Evolutionary conservation across 2,113 vertebrate genomes (phyloP), one percentile per base, ranked within the genome.

Genomic region (Anser cygnoides): DNA sequence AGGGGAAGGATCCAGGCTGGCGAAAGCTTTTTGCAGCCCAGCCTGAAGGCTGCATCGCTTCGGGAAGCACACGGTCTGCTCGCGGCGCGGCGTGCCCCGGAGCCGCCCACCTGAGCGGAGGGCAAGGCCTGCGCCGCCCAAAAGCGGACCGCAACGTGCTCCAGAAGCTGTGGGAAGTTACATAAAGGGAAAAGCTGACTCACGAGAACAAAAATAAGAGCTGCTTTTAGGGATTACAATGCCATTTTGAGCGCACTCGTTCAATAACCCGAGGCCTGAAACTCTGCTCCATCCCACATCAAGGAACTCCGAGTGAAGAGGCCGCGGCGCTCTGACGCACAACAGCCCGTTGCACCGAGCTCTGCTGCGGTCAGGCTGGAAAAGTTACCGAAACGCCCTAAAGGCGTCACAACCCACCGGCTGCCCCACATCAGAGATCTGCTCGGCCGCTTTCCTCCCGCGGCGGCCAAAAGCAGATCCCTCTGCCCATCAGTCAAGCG

Each of bases 111-210:
- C 43, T 43, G 57, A 84, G 95, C 86, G 92, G 90, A 89, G 89
- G 70, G 71, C 74, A 79, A 82, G 83, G 71, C 31, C 87, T 84
- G 44, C 33, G 39, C 26, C 79, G 82, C 82, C 84, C 78, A 44
- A 83, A 95, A 72, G 78, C 79, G 83, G 77, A 84, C 44, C 39
- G 65, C 9, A 0, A 70, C 67, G 73, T 85, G 82, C 91, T 88
- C 84, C 84, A 95, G 82, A 85, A 95, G 85, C 87, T 1, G 18
- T 25, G 68, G 33, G 79, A 93, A 87, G 85, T 94, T 97, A 91
- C 46, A 71, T 95, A 93, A 96, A 92, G 70, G 75, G 91, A 95
- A 95, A 97, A 97, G 91, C 92, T 93, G 93, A 91, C 80, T 95
- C 92, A 57, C 37, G 71, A 91, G 91, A 93, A 87, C 28, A 85